Base-by-base conservation (phyloP, 1,140 invertebrate genomes). In the Nixonia krombeini region DNA sequence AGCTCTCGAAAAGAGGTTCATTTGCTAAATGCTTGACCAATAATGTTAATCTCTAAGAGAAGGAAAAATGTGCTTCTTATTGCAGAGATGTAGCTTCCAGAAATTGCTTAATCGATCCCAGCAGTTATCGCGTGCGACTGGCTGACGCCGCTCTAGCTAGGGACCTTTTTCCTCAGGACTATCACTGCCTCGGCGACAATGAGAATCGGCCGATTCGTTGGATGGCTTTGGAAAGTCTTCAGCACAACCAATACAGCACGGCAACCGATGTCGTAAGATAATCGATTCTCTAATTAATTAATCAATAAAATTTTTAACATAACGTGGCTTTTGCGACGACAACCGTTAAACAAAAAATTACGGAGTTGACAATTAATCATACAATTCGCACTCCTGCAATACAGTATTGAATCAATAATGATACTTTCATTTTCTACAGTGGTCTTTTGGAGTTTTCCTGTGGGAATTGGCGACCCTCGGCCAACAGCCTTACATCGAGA, bases 151-250 rank as follows among this genome's bases (percentile, higher is more conserved):
- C 95, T 16, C 81, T 99, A 40, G 91, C 95, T 0, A 87, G 95
- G 16, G 96, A 98, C 84, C 85, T 98, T 29, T 99, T 98, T 82
- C 96, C 96, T 4, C 91, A 91, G 64, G 97, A 99, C 81, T 99
- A 99, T 83, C 93, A 97, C 80, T 97, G 95, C 81, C 86, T 97
- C 25, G 95, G 94, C 0, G 95, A 97, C 82, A 97, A 96, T 80
- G 96, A 98, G 78, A 97, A 96, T 80, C 87, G 95, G 47, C 96
- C 97, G 0, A 90, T 99, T 50, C 97, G 97, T 82, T 99, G 97
- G 97, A 91, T 98, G 86, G 91, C 96, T n/a, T 86, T 96, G 25
- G 96, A 98, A 81, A 91, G 92, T 15, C 83, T 98, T 33, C 86
- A 93, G 12, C 91, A 92, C 65, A 91, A 91, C 71, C 89, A 91